Percentiles rank a stretch among this genome's conserved stretches.
These are phyloP conservation scores for Zaprionus taronus DNA, from an alignment of 1,140 invertebrate genomes.

Conservation along the genomic window DNA sequence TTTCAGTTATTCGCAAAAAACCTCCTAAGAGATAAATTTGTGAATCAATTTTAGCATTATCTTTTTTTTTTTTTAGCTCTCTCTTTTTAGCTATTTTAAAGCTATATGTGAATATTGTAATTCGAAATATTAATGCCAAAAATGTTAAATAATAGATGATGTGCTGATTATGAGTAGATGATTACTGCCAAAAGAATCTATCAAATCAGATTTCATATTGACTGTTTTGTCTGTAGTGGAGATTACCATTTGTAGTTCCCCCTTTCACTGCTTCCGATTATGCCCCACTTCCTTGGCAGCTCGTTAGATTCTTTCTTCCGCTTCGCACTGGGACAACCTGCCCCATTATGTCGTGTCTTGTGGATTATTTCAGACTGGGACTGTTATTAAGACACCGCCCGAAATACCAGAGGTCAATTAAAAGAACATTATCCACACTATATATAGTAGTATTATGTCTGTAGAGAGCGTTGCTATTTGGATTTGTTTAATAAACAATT, in stretches of 20 bases:
- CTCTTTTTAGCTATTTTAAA: too few species aligned
- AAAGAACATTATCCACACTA: slow-evolving; percentile 66
- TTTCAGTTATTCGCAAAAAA: too few species aligned
- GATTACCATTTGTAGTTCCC: neutral
- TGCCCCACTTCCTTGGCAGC: neutral
- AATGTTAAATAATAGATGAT: too few species aligned
- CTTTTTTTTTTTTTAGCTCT: too few species aligned
- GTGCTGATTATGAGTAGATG: too few species aligned
- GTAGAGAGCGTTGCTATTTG: slow-evolving; percentile 21
- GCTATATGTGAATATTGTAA: too few species aligned
- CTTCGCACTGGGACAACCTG: neutral
- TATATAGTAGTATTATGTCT: neutral
- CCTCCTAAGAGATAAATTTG: too few species aligned
- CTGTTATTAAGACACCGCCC: slow-evolving; percentile 44
- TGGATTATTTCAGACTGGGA: slow-evolving; percentile 19
- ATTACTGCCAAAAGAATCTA: neutral
- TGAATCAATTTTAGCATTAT: too few species aligned
- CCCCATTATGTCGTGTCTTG: slow-evolving; percentile 21
- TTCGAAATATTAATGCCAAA: too few species aligned
- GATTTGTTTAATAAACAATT: slow-evolving; percentile 80
- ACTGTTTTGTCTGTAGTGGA: neutral
- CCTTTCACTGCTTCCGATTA: neutral
- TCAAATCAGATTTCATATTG: neutral
- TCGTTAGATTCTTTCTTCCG: neutral
- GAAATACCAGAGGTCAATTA: slow-evolving; percentile 67